Evolutionary conservation across 2,888 invertebrate genomes (phyloP), one percentile per base, ranked within the genome.

Genomic region (Notodonta ziczac): DNA sequence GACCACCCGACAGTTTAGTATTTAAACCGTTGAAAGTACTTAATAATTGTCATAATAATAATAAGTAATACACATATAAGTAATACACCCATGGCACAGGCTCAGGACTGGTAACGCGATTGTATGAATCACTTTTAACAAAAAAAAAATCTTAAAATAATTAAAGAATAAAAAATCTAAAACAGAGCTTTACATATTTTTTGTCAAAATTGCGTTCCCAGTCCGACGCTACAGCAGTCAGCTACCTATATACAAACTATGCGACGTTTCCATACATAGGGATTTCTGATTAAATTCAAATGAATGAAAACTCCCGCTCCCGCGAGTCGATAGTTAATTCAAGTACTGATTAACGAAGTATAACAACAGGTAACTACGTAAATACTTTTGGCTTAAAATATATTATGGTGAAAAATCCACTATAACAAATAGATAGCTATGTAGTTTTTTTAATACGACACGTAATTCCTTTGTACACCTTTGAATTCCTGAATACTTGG

Each of bases 231-330:
- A 35, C 50, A 53, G 59, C 61, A 62, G 59, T 67, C 9, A 53
- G 14, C 64, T 66, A 58, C 51, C 51, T 61, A 61, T 61, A 64
- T 60, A 59, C 70, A 61, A 65, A 63, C 62, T 69, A 66, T 57
- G 63, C 61, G 64, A 53, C 48, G 56, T 40, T 10, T 24, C 32
- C 32, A 48, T 24, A 32, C 35, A 35, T n/a, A 48, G 46, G 56
- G 52, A 58, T 52, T 53, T 52, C 16, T 10, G 13, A 32, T 52
- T 32, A 52, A 52, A 32, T 32, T 32, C 32, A 13, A 32, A 52
- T 56, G 55, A 13, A 61, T 58, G 53, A 14, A 57, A 55, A 46
- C 54, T 14, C 13, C 32, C 58, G 42, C 58, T 32, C 48, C 57
- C 57, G 16, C 14, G 42, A 12, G 46, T 44, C 56, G 42, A 56